These are phyloP conservation scores for Platichthys stellatus DNA, from an alignment of 2,113 vertebrate species.

Conservation along the genomic window DNA sequence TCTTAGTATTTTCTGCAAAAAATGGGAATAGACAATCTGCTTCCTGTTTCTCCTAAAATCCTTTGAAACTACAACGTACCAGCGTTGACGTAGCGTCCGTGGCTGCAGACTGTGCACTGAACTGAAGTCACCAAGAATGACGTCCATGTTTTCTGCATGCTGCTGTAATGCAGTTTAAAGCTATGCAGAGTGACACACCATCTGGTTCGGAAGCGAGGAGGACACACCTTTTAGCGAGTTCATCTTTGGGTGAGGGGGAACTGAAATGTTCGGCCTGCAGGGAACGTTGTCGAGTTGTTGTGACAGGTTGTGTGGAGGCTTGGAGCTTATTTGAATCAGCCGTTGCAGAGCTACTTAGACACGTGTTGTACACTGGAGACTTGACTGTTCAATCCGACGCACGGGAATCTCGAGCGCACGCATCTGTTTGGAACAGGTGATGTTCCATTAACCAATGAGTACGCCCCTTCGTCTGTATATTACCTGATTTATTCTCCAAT, in stretches of 20 bases:
- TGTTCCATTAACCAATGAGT: not conserved
- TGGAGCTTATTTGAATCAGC: constrained; percentile 22
- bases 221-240: constrained; percentile 26
- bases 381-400: not conserved
- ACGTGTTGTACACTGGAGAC: not conserved
- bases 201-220: constrained; percentile 11
- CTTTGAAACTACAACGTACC: not conserved
- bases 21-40: too few species aligned
- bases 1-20: too few species aligned
- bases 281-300: constrained; percentile 19
- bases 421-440: not conserved
- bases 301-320: constrained; percentile 16
- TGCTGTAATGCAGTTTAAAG: constrained; percentile 2
- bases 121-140: not conserved
- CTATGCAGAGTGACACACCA: constrained; percentile 8
- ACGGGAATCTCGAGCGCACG: not conserved
- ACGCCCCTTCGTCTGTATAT: not conserved
- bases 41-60: too few species aligned
- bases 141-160: not conserved
- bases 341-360: not conserved
- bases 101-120: not conserved
- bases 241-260: constrained; percentile 17
- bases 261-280: constrained; percentile 10
- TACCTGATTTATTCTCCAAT: not conserved
- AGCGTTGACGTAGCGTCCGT: not conserved